Evolutionary conservation across 2,113 vertebrate species (phyloP).

Genomic region (Rostratula benghalensis): DNA sequence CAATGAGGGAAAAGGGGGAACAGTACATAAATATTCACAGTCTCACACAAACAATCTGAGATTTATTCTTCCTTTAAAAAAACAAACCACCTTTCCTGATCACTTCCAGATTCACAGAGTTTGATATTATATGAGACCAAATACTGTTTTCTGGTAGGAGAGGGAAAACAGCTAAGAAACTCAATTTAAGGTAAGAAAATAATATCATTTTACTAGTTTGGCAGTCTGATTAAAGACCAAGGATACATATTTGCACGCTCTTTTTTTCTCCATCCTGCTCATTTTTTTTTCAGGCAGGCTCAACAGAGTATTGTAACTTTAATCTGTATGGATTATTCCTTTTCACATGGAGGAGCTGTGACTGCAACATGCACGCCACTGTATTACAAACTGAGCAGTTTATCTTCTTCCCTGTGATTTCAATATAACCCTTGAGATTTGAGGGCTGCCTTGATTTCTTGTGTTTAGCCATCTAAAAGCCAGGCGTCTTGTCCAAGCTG

Average conservation of each 20-base stretch:
- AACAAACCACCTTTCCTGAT: conserved; percentile 79
- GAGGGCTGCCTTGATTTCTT: background rate
- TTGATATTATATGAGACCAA: conserved; percentile 74
- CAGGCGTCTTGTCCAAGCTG: background rate
- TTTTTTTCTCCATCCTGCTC: conserved; percentile 17
- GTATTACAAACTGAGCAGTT: background rate
- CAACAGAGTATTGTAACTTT: background rate
- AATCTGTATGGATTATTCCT: background rate
- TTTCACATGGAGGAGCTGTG: background rate
- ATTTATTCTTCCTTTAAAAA: conserved; percentile 77
- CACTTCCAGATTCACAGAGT: conserved; percentile 80
- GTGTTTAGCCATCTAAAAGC: background rate
- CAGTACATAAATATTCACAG: conserved; percentile 81
- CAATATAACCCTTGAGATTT: background rate
- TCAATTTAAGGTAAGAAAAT: conserved; percentile 76
- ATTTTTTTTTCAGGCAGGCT: conserved; percentile 2
- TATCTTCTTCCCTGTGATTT: background rate
- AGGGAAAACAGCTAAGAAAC: conserved; percentile 71
- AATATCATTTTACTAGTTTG: conserved; percentile 61
- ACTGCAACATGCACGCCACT: accelerated
- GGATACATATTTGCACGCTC: conserved; percentile 23
- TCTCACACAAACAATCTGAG: conserved; percentile 78
- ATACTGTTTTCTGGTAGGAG: conserved; percentile 72
- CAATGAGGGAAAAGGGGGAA: conserved; percentile 76
- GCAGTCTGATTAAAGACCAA: conserved; percentile 53